Evolutionary conservation across 2,797 vertebrate species (phyloP).

Genomic region (Oryzias sinensis): DNA sequence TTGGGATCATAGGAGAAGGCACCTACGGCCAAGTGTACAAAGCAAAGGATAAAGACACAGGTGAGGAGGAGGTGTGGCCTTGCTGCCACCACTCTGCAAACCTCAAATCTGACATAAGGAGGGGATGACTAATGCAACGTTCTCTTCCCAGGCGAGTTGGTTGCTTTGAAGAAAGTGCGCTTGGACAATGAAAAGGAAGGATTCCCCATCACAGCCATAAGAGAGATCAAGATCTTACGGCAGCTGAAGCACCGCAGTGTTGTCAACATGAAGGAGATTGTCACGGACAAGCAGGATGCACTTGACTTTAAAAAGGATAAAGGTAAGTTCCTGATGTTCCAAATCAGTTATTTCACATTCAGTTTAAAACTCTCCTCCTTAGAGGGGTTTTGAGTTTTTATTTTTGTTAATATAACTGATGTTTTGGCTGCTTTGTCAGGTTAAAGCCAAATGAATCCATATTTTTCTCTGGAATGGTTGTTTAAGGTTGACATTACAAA

Average conservation of each 20-base stretch:
- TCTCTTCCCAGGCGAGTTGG: constrained; percentile 85
- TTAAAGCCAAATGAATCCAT: too few species aligned
- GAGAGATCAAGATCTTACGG: constrained; percentile 98
- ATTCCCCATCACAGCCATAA: constrained; percentile 97
- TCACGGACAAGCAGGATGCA: constrained; percentile 98
- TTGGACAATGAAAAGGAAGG: constrained; percentile 99
- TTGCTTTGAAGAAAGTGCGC: constrained; percentile 97
- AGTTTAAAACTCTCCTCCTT: too few species aligned
- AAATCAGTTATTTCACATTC: too few species aligned
- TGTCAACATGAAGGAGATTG: constrained; percentile 99
- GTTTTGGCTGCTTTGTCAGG: too few species aligned
- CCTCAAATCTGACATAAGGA: neutral
- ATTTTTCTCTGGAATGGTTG: too few species aligned
- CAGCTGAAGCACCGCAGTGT: constrained; percentile 97
- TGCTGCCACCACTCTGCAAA: neutral
- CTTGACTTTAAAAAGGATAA: constrained; percentile 99
- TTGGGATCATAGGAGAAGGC: constrained; percentile 97
- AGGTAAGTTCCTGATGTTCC: constrained; percentile 74
- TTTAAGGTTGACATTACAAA: too few species aligned
- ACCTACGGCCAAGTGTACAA: constrained; percentile 99
- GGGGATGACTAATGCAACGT: neutral
- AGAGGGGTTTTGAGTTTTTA: too few species aligned
- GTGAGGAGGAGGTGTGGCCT: constrained; percentile 65
- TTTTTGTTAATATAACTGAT: too few species aligned
- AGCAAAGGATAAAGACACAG: constrained; percentile 98